These are phyloP conservation scores for Coenobita brevimanus DNA, from an alignment of 1,140 invertebrate species.

Conservation along the genomic window DNA sequence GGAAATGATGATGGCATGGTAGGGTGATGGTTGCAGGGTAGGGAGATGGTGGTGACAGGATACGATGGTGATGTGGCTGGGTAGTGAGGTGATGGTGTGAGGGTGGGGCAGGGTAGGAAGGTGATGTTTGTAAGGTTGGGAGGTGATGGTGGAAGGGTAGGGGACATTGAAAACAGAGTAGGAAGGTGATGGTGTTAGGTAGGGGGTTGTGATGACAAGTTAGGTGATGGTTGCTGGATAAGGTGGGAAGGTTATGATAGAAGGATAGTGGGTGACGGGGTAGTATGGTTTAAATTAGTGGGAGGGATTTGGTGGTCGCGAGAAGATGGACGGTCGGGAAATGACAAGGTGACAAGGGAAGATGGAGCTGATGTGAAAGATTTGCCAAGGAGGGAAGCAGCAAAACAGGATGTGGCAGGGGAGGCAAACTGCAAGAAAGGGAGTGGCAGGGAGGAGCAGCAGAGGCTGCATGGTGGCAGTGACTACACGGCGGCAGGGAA, in stretches of 20 bases:
- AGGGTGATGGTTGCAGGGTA: not conserved
- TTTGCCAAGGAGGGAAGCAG: no score
- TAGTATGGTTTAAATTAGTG: no score
- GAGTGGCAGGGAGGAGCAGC: no score
- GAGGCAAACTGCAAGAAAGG: no score
- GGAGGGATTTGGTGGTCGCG: no score
- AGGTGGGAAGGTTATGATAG: not conserved
- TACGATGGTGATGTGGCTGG: not conserved
- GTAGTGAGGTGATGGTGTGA: not conserved
- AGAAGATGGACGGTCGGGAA: no score
- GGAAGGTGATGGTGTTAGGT: not conserved
- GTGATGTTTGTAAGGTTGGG: not conserved
- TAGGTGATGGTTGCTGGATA: not conserved
- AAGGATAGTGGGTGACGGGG: no score
- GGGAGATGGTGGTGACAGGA: not conserved
- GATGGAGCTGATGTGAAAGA: no score
- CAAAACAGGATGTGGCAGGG: conserved; percentile 1
- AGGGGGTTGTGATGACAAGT: not conserved
- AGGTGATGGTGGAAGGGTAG: not conserved
- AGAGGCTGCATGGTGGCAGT: no score
- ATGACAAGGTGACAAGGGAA: no score
- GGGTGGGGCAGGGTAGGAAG: not conserved
- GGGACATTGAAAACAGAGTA: not conserved
- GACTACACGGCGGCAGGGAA: no score
- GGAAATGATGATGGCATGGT: not conserved